These are phyloP conservation scores for Pristionchus fissidentatus DNA, from an alignment of 2,888 invertebrate species.

Conservation along the genomic window DNA sequence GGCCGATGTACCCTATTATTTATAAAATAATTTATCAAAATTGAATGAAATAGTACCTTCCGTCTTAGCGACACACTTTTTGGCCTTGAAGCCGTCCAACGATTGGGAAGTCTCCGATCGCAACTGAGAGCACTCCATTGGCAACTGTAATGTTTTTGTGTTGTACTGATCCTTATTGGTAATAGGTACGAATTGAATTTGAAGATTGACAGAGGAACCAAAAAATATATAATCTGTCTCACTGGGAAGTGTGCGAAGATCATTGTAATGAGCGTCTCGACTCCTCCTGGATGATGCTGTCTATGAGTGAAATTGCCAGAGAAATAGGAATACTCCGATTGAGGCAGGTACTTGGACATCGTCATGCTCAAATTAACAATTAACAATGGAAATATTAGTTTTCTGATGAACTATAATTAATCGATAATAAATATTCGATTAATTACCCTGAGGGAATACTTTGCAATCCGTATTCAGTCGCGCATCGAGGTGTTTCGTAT, in stretches of 20 bases:
- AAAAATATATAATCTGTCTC: too few species aligned
- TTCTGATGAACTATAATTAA: neutral
- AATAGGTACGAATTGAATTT: too few species aligned
- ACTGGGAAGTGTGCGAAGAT: constrained; percentile 70
- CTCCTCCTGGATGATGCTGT: constrained; percentile 89
- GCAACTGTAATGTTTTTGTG: neutral
- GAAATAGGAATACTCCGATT: constrained; percentile 51
- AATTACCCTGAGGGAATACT: constrained; percentile 82
- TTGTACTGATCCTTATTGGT: neutral
- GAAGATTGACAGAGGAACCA: too few species aligned
- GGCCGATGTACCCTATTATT: constrained; percentile 55
- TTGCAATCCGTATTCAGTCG: constrained; percentile 96
- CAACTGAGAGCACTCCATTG: neutral
- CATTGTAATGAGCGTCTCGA: constrained; percentile 75
- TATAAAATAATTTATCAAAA: neutral
- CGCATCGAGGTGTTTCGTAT: constrained; percentile 88
- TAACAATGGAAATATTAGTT: neutral
- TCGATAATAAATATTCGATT: neutral
- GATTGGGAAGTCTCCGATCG: neutral
- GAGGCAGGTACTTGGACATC: constrained; percentile 56
- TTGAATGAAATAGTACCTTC: too few species aligned
- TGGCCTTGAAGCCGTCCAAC: neutral
- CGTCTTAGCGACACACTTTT: constrained; percentile 23
- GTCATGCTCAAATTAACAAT: constrained; percentile 51
- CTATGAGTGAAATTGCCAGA: constrained; percentile 80